Base-by-base conservation (phyloP, 2,113 vertebrate species). In the Maccullochella peelii region DNA sequence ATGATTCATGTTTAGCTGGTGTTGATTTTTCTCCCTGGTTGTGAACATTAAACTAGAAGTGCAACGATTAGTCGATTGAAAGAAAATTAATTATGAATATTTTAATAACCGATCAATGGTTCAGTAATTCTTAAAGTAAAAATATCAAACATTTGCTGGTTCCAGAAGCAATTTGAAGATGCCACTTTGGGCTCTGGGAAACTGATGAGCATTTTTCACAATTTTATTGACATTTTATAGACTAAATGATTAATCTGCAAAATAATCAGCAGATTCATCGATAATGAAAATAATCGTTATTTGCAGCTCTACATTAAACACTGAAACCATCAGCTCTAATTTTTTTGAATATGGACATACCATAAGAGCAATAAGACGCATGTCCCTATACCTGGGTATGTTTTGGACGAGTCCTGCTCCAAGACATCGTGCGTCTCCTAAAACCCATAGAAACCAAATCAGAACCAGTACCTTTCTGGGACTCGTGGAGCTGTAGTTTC, bases 401-500 rank as follows among this genome's bases (percentile, higher is more conserved):
- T 16, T 25, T 40, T 27, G 12, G 25, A 58, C 18, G 33, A 11
- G 30, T 38, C 18, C 59, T 63, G 58, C 58, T 33, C 16, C 10
- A 54, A n/a, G 4, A 58, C 55, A 58, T 36, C 18, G 30, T 12
- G 16, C 5, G n/a, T 50, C 27, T 36, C 18, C 20, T 36, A 49
- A 52, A 75, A n/a, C 23, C 30, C 9, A 23, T 0, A 65, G n/a
- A 69, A 55, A n/a, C 58, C 38, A 0, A 15, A 65, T n/a, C 7
- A 15, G 52, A 33, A 7, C 0, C 23, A 0, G 7, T 95, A 99
- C 98, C 98, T 98, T 97, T 99, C 89, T 99, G 98, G 57, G 98
- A 99, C 73, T 99, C 98, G 0, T 99, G 98, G 20, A 98, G 96
- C 93, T 99, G 97, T 6, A 96, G 91, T 12, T 98, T 98, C 94